phyloP scores from a whole-genome alignment of 2,113 vertebrate species.

The Anarrhichthys ocellatus region DNA sequence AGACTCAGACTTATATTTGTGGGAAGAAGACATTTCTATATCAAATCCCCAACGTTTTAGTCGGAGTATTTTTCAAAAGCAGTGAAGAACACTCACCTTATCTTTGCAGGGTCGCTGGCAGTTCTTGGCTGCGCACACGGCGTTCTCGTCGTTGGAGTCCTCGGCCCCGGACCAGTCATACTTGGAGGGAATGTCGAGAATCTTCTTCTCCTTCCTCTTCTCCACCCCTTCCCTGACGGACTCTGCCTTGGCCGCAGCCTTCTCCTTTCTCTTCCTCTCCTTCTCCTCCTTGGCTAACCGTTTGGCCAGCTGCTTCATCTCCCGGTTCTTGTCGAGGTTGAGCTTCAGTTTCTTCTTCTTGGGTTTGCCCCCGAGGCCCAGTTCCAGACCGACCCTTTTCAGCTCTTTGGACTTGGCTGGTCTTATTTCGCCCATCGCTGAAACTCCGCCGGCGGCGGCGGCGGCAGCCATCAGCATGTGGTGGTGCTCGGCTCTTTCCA shows the following conservation, averaged over 20 bases:
- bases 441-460: conserved; percentile 59
- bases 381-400: conserved; percentile 89
- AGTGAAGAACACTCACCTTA: conserved; percentile 79
- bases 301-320: conserved; percentile 96
- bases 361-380: conserved; percentile 87
- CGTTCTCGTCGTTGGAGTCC: conserved; percentile 97
- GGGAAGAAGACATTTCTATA: not conserved
- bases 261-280: conserved; percentile 94
- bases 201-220: conserved; percentile 95
- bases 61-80: not conserved
- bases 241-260: conserved; percentile 90
- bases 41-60: not conserved
- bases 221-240: conserved; percentile 89
- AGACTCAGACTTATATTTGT: not conserved
- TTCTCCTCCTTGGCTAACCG: conserved; percentile 96
- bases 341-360: conserved; percentile 99
- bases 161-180: conserved; percentile 99
- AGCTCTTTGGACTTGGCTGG: conserved; percentile 91
- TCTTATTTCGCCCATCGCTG: conserved; percentile 74
- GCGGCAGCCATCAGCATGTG: conserved; percentile 84
- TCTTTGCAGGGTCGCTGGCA: conserved; percentile 98
- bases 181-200: conserved; percentile 97
- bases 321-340: conserved; percentile 92
- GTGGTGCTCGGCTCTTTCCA: conserved; percentile 92
- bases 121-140: conserved; percentile 95